phyloP scores from a whole-genome alignment of 92 coral and sea anemone species.

The Isaurus tuberculatus region DNA sequence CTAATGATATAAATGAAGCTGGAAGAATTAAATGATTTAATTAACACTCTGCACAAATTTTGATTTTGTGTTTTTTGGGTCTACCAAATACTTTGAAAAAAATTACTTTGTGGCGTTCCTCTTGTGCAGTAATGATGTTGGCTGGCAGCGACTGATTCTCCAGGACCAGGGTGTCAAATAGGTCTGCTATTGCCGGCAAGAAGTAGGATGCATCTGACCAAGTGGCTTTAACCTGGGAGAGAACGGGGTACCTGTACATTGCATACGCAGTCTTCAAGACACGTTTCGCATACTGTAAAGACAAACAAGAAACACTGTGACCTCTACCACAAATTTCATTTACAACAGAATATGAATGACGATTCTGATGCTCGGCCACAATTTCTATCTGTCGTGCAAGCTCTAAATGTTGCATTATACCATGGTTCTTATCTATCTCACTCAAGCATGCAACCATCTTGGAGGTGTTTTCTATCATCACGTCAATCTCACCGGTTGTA shows the following conservation, averaged over 20 bases:
- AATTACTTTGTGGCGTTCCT: constrained; percentile 8
- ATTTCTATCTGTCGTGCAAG: neutral
- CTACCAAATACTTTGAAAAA: neutral
- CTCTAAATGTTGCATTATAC: constrained; percentile 9
- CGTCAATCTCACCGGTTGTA: too few species aligned
- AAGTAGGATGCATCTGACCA: neutral
- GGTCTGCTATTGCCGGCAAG: constrained; percentile 4
- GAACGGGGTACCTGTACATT: constrained; percentile 8
- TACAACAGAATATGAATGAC: constrained; percentile 4
- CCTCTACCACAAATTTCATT: constrained; percentile 9
- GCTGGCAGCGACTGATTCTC: neutral
- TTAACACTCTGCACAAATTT: neutral
- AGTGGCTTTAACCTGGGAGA: neutral
- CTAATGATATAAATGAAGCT: neutral
- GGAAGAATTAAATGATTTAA: neutral
- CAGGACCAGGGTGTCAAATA: neutral
- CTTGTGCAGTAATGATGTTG: neutral
- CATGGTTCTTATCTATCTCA: neutral
- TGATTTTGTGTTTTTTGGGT: neutral
- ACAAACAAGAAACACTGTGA: neutral
- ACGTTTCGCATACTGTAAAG: neutral
- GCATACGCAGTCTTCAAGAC: constrained; percentile 9
- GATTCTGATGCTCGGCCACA: constrained; percentile 20
- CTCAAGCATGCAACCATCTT: too few species aligned
- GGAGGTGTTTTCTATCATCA: too few species aligned